Evolutionary conservation across 2,888 invertebrate species (phyloP).

Genomic region (Philereme transversata): DNA sequence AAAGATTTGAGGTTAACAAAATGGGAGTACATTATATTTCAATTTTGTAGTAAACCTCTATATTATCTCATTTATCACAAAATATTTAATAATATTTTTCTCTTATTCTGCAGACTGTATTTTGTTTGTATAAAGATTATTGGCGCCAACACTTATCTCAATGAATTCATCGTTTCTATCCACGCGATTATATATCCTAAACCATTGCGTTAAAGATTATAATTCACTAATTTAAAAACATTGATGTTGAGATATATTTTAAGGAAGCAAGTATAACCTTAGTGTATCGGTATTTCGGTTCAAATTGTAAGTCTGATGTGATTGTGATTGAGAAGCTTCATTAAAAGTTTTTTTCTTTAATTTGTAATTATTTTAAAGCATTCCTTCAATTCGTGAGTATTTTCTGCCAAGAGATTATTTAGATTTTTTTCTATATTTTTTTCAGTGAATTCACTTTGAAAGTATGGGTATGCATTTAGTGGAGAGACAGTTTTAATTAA

Average conservation of each 20-base stretch:
- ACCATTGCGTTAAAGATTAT: not conserved
- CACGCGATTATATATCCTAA: not conserved
- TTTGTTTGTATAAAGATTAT: not conserved
- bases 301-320: constrained; percentile 25
- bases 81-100: not conserved
- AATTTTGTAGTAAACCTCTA: too few relatives aligned
- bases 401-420: not conserved
- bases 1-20: constrained; percentile 3
- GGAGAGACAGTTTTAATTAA: constrained; percentile 3
- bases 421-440: not conserved
- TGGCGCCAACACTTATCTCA: too few relatives aligned
- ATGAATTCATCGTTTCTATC: not conserved
- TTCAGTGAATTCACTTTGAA: not conserved
- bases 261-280: not conserved
- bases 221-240: constrained; percentile 1
- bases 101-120: constrained; percentile 8
- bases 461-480: constrained; percentile 11
- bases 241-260: not conserved
- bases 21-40: too few relatives aligned
- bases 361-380: not conserved
- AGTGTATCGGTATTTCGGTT: constrained; percentile 4
- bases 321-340: constrained; percentile 14
- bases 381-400: not conserved
- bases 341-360: not conserved
- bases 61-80: constrained; percentile 1